phyloP scores from a whole-genome alignment of 2,797 vertebrate species.

The Etheostoma perlongum region DNA sequence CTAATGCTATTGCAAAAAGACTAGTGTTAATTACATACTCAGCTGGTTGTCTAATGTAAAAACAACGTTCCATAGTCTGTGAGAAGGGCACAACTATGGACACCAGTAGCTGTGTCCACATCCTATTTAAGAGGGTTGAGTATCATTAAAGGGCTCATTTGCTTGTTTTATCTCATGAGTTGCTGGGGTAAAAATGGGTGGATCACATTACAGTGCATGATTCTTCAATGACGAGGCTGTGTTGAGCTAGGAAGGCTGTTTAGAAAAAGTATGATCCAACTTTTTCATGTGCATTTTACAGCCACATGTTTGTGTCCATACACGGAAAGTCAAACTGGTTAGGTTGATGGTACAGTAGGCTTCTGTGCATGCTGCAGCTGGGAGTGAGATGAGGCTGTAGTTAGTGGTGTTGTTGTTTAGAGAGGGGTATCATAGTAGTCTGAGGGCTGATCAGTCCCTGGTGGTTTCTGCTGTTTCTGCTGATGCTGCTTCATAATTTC shows the following conservation, averaged over 20 bases:
- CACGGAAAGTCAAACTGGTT: conserved; percentile 13
- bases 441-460: conserved; percentile 79
- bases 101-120: conserved; percentile 43
- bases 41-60: conserved; percentile 76
- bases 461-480: conserved; percentile 88
- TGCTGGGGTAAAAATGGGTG: conserved; percentile 36
- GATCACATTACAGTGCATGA: conserved; percentile 60
- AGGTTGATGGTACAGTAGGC: conserved; percentile 2
- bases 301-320: conserved; percentile 45
- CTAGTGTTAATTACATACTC: conserved; percentile 82
- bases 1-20: conserved; percentile 81
- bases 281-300: conserved; percentile 56
- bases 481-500: conserved; percentile 99
- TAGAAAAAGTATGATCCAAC: conserved; percentile 48
- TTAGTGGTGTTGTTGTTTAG: conserved; percentile 79
- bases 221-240: conserved; percentile 60
- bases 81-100: conserved; percentile 53
- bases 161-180: conserved; percentile 62
- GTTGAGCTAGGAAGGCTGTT: conserved; percentile 48
- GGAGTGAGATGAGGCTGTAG: conserved; percentile 39
- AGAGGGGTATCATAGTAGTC: conserved; percentile 96
- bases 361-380: conserved; percentile 45
- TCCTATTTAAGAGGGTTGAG: conserved; percentile 72
- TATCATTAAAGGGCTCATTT: conserved; percentile 83
- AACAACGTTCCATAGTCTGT: conserved; percentile 67